Conservation (phyloP, 2,888 invertebrate genomes). For the Drosophila prolongata region DNA sequence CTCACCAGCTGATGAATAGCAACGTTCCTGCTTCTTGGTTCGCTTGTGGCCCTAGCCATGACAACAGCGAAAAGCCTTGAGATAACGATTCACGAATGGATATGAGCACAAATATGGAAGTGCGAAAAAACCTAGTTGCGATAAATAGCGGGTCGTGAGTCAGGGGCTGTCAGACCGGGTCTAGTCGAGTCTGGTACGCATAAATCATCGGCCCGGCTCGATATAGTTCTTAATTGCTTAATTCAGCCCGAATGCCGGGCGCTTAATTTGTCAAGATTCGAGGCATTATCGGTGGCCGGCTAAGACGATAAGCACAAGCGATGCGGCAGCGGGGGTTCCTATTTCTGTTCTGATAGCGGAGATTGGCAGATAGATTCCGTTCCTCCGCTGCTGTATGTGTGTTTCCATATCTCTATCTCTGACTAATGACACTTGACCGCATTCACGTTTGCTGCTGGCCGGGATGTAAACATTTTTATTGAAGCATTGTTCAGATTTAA, state of each 20-base stretch:
- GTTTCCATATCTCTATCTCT: constrained; percentile 9
- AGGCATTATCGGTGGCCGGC: constrained; percentile 27
- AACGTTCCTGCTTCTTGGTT: not conserved
- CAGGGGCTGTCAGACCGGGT: constrained; percentile 23
- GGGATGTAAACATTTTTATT: constrained; percentile 47
- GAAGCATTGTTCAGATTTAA: constrained; percentile 55
- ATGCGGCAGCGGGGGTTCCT: constrained; percentile 22
- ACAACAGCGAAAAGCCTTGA: constrained; percentile 17
- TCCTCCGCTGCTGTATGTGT: constrained; percentile 2
- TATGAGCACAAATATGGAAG: constrained; percentile 25
- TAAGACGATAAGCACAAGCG: constrained; percentile 27
- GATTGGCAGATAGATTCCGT: constrained; percentile 26
- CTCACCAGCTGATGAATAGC: constrained; percentile 23
- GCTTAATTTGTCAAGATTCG: constrained; percentile 49
- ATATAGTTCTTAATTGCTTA: constrained; percentile 44
- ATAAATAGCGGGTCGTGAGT: constrained; percentile 18
- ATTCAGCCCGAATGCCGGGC: constrained; percentile 34
- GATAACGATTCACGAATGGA: constrained; percentile 25
- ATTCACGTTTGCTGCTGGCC: constrained; percentile 12
- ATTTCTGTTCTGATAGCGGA: constrained; percentile 22
- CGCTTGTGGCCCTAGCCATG: constrained; percentile 4
- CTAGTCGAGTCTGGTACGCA: constrained; percentile 16
- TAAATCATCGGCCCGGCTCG: constrained; percentile 8
- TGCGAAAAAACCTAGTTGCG: constrained; percentile 30
- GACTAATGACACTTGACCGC: constrained; percentile 46